These are phyloP conservation scores for Acronicta alni DNA, from an alignment of 2,888 invertebrate genomes.

Conservation along the genomic window DNA sequence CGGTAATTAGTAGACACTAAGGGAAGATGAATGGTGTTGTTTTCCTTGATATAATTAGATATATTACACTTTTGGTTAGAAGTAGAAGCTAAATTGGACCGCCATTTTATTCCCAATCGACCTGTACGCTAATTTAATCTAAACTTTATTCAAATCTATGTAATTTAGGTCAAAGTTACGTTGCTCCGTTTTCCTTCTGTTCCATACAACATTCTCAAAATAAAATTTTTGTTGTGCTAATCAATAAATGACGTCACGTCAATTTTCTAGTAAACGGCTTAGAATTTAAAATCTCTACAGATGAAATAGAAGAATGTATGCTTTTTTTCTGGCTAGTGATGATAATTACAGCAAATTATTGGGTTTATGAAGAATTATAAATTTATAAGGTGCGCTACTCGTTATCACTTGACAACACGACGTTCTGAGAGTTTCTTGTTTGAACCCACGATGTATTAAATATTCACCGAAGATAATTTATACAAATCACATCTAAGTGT, in stretches of 20 bases:
- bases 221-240: neutral
- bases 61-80: neutral
- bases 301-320: too few relatives aligned
- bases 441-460: constrained; percentile 2
- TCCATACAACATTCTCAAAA: neutral
- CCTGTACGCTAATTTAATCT: constrained; percentile 25
- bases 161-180: constrained; percentile 16
- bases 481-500: too few relatives aligned
- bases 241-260: neutral
- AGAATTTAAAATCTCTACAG: too few relatives aligned
- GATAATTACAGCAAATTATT: too few relatives aligned
- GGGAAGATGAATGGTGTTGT: too few relatives aligned
- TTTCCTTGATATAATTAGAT: too few relatives aligned
- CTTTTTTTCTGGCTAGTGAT: too few relatives aligned
- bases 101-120: constrained; percentile 33
- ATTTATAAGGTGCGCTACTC: too few relatives aligned
- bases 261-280: neutral
- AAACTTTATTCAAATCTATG: constrained; percentile 30
- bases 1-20: too few relatives aligned
- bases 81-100: constrained; percentile 16
- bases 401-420: too few relatives aligned
- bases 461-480: constrained; percentile 18
- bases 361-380: too few relatives aligned
- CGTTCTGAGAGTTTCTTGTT: too few relatives aligned
- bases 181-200: neutral